Percentiles rank a stretch among this genome's conserved stretches.
Evolutionary conservation across 1,140 invertebrate species (phyloP).

Genomic region (Drosophila ambigua): DNA sequence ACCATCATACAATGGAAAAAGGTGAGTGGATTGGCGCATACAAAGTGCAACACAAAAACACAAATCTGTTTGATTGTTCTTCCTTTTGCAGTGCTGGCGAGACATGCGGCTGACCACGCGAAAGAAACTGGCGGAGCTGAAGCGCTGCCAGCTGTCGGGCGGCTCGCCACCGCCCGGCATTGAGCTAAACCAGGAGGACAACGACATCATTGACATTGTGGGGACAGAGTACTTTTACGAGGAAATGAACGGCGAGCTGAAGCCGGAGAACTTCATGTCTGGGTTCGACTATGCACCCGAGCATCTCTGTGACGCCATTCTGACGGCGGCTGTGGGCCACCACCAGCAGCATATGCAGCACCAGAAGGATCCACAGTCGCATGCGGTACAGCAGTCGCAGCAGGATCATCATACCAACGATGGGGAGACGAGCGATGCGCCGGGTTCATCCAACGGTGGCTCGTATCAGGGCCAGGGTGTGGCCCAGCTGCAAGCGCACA

Average conservation of each 20-base stretch:
- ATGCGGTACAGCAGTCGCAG: constrained; percentile 64
- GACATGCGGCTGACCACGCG: constrained; percentile 80
- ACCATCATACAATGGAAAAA: constrained; percentile 84
- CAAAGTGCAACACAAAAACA: no score
- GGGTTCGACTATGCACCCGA: constrained; percentile 80
- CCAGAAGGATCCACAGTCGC: constrained; percentile 64
- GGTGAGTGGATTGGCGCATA: constrained; percentile 24
- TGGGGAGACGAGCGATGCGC: constrained; percentile 76
- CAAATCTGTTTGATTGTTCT: not conserved
- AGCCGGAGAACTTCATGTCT: constrained; percentile 80
- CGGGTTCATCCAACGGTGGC: constrained; percentile 75
- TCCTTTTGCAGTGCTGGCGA: constrained; percentile 69
- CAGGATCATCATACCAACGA: constrained; percentile 79
- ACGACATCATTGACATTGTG: constrained; percentile 81
- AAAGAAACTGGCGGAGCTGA: constrained; percentile 77
- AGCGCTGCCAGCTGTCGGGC: constrained; percentile 77
- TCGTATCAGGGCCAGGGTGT: constrained; percentile 71
- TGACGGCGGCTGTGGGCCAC: constrained; percentile 74
- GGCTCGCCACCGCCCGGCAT: constrained; percentile 79
- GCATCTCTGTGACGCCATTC: constrained; percentile 80
- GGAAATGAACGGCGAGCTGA: constrained; percentile 81
- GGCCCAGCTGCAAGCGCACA: constrained; percentile 65
- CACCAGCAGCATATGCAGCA: constrained; percentile 73
- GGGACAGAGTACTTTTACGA: constrained; percentile 82
- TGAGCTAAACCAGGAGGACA: constrained; percentile 80